These are phyloP conservation scores for Ceryle rudis DNA, from an alignment of 2,797 vertebrate species.

Conservation along the genomic window DNA sequence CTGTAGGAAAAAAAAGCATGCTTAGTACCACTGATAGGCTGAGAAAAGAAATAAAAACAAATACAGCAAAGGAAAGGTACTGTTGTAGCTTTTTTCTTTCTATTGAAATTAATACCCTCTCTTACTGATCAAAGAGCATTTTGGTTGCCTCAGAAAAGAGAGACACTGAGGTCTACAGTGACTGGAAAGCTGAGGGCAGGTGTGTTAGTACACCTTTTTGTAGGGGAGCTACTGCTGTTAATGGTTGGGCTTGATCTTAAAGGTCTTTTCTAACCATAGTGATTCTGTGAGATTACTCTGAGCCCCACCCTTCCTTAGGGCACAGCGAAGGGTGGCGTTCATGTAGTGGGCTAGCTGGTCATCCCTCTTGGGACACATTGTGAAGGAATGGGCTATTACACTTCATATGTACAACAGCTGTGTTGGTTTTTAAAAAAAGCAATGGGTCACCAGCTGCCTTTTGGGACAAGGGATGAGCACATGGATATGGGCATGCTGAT, in stretches of 20 bases:
- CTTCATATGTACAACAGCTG: not conserved
- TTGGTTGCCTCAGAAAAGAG: not conserved
- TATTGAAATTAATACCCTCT: not conserved
- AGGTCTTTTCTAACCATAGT: too few relatives aligned
- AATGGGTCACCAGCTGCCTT: not conserved
- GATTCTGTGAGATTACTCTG: not conserved
- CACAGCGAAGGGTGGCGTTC: fast-evolving
- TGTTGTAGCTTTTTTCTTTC: not conserved
- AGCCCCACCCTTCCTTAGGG: not conserved
- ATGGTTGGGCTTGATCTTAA: too few relatives aligned
- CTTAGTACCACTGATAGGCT: not conserved
- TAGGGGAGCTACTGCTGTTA: not conserved
- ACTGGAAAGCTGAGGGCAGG: not conserved
- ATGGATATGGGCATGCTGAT: not conserved
- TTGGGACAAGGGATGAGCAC: not conserved
- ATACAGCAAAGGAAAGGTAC: not conserved
- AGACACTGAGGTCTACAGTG: not conserved
- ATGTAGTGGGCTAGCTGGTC: not conserved
- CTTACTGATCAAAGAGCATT: not conserved
- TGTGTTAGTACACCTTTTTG: not conserved
- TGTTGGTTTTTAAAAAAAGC: not conserved
- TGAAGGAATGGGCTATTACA: not conserved
- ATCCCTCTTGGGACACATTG: not conserved
- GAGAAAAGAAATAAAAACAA: not conserved
- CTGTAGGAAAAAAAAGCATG: not conserved